Evolutionary conservation across 2,797 vertebrate genomes (phyloP).

Genomic region (Geotrypetes seraphini): DNA sequence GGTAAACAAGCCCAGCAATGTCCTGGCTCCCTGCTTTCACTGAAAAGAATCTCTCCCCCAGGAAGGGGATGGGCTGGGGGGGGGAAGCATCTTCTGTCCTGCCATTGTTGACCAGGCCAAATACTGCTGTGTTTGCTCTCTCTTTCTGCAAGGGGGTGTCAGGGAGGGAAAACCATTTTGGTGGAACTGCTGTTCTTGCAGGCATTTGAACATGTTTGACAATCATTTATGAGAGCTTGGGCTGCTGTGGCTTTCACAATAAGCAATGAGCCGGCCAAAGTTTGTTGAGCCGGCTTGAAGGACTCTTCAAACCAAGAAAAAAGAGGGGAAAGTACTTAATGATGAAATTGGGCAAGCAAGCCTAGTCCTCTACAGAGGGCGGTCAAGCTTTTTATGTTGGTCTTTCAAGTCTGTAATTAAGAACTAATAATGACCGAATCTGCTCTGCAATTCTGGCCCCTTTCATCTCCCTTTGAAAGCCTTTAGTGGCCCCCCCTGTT

Average conservation of each 20-base stretch:
- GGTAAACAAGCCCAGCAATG: not conserved
- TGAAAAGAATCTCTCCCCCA: slow-evolving; percentile 22
- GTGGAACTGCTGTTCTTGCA: slow-evolving; percentile 41
- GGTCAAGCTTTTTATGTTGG: slow-evolving; percentile 40
- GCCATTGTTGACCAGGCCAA: slow-evolving; percentile 32
- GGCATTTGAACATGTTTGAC: slow-evolving; percentile 55
- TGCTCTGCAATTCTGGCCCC: slow-evolving; percentile 1
- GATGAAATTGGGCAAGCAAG: slow-evolving; percentile 30
- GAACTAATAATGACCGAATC: slow-evolving; percentile 19
- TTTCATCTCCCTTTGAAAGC: slow-evolving; percentile 9
- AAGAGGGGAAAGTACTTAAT: slow-evolving; percentile 45
- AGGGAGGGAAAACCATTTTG: slow-evolving; percentile 43
- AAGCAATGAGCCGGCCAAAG: slow-evolving; percentile 35
- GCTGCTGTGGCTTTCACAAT: slow-evolving; percentile 31
- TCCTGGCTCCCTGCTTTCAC: not conserved
- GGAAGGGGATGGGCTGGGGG: slow-evolving; percentile 47
- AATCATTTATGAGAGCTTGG: slow-evolving; percentile 36
- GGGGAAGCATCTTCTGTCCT: too few relatives aligned
- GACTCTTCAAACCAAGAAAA: slow-evolving; percentile 45
- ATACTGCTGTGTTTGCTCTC: slow-evolving; percentile 57
- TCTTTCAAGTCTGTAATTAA: slow-evolving; percentile 34
- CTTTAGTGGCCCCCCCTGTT: not conserved
- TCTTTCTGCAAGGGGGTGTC: slow-evolving; percentile 61
- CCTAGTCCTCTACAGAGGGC: slow-evolving; percentile 20
- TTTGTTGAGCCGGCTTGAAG: slow-evolving; percentile 71